These are phyloP conservation scores for Monarcha castaneiventris DNA, from an alignment of 2,113 vertebrate genomes.

Conservation along the genomic window DNA sequence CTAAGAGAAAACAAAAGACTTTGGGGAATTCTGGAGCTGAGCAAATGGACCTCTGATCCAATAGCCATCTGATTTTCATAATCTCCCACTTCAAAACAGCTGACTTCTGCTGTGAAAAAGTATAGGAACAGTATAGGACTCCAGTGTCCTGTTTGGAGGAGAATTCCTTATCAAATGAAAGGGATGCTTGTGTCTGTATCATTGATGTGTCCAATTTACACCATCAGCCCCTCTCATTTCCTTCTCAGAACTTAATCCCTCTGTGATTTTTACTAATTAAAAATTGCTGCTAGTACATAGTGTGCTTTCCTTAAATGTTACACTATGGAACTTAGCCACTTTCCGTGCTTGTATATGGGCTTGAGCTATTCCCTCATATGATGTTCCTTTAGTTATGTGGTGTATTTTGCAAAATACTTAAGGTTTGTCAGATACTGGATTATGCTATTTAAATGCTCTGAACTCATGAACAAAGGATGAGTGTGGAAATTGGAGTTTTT, in stretches of 20 bases:
- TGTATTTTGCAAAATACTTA: background rate
- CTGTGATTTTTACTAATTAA: background rate
- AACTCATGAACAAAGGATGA: background rate
- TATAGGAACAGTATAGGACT: background rate
- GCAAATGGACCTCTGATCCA: background rate
- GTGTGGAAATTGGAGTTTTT: background rate
- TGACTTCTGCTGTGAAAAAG: background rate
- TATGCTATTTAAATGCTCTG: background rate
- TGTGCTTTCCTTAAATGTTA: background rate
- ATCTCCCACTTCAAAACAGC: background rate
- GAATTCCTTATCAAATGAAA: background rate
- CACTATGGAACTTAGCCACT: background rate
- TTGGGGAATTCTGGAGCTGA: conserved; percentile 2
- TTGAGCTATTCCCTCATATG: background rate
- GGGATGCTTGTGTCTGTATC: background rate
- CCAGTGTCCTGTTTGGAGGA: background rate
- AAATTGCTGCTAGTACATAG: background rate
- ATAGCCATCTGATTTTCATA: conserved; percentile 4
- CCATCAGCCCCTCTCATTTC: background rate
- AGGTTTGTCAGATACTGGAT: background rate
- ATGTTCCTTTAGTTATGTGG: background rate
- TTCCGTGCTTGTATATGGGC: background rate
- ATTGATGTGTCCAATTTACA: background rate
- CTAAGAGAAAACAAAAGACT: background rate
- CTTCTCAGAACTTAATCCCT: background rate